phyloP scores from a whole-genome alignment of 2,888 invertebrate genomes.

The Scaptodrosophila latifasciaeformis region DNA sequence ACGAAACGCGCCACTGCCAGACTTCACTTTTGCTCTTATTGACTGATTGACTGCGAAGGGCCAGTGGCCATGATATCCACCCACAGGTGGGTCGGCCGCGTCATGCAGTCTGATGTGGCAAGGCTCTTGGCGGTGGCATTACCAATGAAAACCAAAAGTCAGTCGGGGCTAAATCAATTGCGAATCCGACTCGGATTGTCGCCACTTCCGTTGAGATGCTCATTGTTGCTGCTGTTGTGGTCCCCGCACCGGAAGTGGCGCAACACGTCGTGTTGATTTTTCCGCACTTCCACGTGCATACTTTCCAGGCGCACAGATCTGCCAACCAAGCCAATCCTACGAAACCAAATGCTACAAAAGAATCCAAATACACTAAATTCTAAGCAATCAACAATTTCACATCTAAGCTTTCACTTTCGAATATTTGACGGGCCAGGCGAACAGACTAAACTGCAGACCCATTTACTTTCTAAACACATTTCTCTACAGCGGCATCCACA shows the following conservation, averaged over 20 bases:
- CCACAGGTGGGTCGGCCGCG: not conserved
- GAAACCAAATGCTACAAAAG: too few species aligned
- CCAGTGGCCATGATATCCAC: not conserved
- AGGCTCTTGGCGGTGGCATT: not conserved
- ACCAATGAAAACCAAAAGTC: too few species aligned
- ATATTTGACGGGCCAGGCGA: conserved; percentile 39
- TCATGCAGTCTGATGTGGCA: not conserved
- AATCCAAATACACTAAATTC: too few species aligned
- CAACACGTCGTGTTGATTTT: conserved; percentile 35
- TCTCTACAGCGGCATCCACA: not conserved
- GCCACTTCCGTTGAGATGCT: conserved; percentile 19
- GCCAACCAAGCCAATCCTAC: not conserved
- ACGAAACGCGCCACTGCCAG: conserved; percentile 14
- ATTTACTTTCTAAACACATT: not conserved
- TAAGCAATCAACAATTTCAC: not conserved
- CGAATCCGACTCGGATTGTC: conserved; percentile 1
- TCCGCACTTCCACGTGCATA: conserved; percentile 28
- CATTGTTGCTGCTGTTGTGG: too few species aligned
- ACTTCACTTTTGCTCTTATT: too few species aligned
- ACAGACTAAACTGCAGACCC: conserved; percentile 19
- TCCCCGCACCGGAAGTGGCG: conserved; percentile 22
- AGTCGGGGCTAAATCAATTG: conserved; percentile 3
- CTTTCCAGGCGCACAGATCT: conserved; percentile 29
- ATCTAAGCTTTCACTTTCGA: conserved; percentile 49
- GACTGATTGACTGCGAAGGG: too few species aligned